Evolutionary conservation across 2,888 invertebrate species (phyloP).

Genomic region (Malacosoma neustria): DNA sequence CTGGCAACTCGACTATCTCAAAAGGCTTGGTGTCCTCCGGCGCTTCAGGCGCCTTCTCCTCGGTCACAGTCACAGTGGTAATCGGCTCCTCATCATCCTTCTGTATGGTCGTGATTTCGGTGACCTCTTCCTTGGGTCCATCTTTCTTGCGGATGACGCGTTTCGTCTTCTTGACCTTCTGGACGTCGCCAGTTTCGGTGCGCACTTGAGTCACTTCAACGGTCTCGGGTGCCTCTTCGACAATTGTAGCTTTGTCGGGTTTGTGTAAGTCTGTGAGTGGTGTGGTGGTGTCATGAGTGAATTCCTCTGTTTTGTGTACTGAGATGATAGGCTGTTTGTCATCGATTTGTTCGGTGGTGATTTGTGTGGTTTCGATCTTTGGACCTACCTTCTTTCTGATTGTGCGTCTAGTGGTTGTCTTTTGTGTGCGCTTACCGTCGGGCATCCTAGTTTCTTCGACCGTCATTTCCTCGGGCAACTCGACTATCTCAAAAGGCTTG

Average conservation of each 20-base stretch:
- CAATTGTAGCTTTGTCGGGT: conserved; percentile 24
- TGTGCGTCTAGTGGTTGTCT: conserved; percentile 23
- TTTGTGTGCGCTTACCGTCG: conserved; percentile 22
- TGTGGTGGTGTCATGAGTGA: conserved; percentile 25
- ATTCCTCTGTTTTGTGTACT: conserved; percentile 17
- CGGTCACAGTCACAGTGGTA: conserved; percentile 22
- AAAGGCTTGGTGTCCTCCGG: conserved; percentile 11
- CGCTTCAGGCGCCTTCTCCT: conserved; percentile 20
- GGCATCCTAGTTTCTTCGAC: conserved; percentile 35
- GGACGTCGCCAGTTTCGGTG: conserved; percentile 29
- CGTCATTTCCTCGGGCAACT: conserved; percentile 24
- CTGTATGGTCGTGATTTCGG: conserved; percentile 51
- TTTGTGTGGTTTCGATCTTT: conserved; percentile 22
- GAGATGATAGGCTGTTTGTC: conserved; percentile 16
- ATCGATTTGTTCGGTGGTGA: conserved; percentile 28
- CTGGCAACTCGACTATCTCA: conserved; percentile 31
- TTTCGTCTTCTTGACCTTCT: conserved; percentile 23
- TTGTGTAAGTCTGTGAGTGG: conserved; percentile 19
- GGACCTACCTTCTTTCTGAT: conserved; percentile 30
- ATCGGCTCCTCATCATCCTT: conserved; percentile 41
- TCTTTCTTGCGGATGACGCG: conserved; percentile 36
- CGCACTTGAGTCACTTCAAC: conserved; percentile 17
- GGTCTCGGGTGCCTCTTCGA: conserved; percentile 25
- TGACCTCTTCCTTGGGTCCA: conserved; percentile 28
- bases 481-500: conserved; percentile 14